Percentiles rank a stretch among this genome's conserved stretches.
phyloP scores from a whole-genome alignment of 2,888 invertebrate species.

The Carpatolechia fugitivella region DNA sequence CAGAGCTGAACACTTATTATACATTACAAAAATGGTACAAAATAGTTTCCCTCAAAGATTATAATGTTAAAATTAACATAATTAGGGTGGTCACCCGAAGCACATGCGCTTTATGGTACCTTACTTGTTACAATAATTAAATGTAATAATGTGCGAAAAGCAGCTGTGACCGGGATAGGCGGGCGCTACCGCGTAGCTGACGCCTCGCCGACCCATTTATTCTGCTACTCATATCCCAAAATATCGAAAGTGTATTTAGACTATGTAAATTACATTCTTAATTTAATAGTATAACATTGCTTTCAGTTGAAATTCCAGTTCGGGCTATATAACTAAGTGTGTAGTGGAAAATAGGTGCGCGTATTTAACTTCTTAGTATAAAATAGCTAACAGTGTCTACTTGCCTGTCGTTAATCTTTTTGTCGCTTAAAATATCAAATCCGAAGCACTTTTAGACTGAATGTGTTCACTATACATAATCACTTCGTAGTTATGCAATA shows the following conservation, averaged over 20 bases:
- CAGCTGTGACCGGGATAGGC: constrained; percentile 73
- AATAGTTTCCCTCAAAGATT: no score
- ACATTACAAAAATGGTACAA: no score
- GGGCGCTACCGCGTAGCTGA: constrained; percentile 67
- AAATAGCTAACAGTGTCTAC: not conserved
- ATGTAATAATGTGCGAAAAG: constrained; percentile 39
- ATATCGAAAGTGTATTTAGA: constrained; percentile 59
- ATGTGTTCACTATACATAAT: not conserved
- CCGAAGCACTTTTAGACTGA: constrained; percentile 28
- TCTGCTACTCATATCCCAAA: constrained; percentile 70
- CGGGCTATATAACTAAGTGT: not conserved
- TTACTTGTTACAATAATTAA: not conserved
- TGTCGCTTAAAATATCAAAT: constrained; percentile 20
- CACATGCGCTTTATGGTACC: not conserved
- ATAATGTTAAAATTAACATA: no score
- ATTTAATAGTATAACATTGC: constrained; percentile 11
- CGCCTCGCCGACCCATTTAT: constrained; percentile 68
- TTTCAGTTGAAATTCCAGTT: not conserved
- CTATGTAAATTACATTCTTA: constrained; percentile 31
- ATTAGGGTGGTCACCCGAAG: not conserved
- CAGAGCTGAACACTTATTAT: no score
- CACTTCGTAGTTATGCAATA: constrained; percentile 46
- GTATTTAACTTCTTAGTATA: no score
- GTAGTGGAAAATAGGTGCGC: not conserved
- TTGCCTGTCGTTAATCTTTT: constrained; percentile 5